Base-by-base conservation (phyloP, 35 echinoderm and acorn worm species). In the Strongylocentrotus purpuratus region DNA sequence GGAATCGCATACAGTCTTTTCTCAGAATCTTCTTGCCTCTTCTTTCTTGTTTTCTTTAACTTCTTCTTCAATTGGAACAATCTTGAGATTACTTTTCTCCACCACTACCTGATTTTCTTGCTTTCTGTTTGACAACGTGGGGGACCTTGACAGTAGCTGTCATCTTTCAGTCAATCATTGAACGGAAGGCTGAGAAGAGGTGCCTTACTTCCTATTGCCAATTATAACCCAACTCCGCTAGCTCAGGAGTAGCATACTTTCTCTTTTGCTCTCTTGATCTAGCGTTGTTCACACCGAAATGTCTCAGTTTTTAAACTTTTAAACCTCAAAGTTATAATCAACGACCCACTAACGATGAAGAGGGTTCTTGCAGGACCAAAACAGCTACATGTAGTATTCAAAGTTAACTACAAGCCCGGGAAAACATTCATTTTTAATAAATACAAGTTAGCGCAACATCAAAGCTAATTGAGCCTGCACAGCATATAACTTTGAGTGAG, bases 81-180 rank as follows among this genome's bases (percentile, higher is more conserved):
- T 78, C 65, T 78, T 78, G 65, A 78, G 65, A 78, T 78, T 78
- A 78, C 65, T 78, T 78, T 78, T 78, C 65, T 78, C 65, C 65
- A 78, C 4, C 65, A 78, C 28, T 7, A 22, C 25, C 61, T 4
- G 4, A 78, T 78, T 78, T 78, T 78, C 65, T 78, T 78, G 65
- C 65, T 78, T 78, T 78, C 65, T 78, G 0, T 5, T 78, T 78
- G 65, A 28, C 22, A 78, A n/a, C 20, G 65, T 5, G 65, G 65
- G 22, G 65, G 65, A 78, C 25, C 65, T 78, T 78, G 65, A 78
- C 65, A 3, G 65, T 78, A 78, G 65, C 65, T 78, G 65, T 78
- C 65, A 78, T 78, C 65, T 78, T 78, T 78, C 4, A 78, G 65
- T 78, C 65, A 78, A 78, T 78, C 65, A 9, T 28, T 28, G 20